Conservation (phyloP, 2,888 invertebrate genomes). For the Plebejus argus region DNA sequence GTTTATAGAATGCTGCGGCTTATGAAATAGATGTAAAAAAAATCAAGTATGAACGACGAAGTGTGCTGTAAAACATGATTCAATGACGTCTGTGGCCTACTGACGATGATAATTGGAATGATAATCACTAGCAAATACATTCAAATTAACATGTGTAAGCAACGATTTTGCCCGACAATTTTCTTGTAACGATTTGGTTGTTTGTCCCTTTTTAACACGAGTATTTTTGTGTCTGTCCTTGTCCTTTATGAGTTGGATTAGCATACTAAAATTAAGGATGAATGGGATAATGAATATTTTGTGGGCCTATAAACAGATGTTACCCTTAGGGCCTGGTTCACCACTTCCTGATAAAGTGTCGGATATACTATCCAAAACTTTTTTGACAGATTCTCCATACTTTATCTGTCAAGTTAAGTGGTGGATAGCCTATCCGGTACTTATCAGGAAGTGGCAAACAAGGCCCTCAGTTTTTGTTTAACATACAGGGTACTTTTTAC, state of each 20-base stretch:
- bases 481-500: too few species aligned
- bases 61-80: neutral
- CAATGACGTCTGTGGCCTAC: neutral
- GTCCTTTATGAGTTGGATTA: neutral
- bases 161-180: neutral
- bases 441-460: too few species aligned
- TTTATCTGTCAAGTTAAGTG: too few species aligned
- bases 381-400: too few species aligned
- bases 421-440: too few species aligned
- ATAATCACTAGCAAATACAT: slow-evolving; percentile 4
- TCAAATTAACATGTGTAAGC: neutral
- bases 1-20: too few species aligned
- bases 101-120: neutral
- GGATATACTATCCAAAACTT: too few species aligned
- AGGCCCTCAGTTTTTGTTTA: too few species aligned
- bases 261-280: too few species aligned
- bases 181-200: neutral
- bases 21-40: neutral
- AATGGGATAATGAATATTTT: neutral
- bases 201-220: neutral
- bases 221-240: neutral
- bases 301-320: neutral
- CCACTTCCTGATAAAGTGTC: too few species aligned
- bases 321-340: neutral
- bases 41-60: neutral